A percentile compares a stretch with the other conserved stretches of the same genome.
Evolutionary conservation across 37 sponge, comb jelly and placozoan genomes (phyloP).

Genomic region (Petrosia ficiformis): DNA sequence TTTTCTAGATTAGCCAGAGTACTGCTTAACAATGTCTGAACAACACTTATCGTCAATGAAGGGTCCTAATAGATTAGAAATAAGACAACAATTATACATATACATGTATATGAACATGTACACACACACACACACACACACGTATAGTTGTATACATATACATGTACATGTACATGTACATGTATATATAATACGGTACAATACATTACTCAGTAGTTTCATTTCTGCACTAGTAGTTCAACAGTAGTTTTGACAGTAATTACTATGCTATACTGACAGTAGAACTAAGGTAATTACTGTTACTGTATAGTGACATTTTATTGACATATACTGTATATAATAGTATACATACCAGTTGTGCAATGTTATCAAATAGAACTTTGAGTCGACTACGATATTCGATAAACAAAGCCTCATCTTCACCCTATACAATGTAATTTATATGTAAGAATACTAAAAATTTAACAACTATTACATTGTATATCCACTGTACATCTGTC

Average conservation of each 20-base stretch:
- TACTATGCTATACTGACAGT: too few relatives aligned
- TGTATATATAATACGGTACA: neutral
- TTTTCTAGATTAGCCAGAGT: slow-evolving; percentile 24
- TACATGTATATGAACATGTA: too few relatives aligned
- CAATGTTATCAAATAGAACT: slow-evolving; percentile 80
- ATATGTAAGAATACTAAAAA: too few relatives aligned
- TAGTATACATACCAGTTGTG: slow-evolving; percentile 73
- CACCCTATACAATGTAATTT: slow-evolving; percentile 55
- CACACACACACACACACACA: too few relatives aligned
- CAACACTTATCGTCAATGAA: slow-evolving; percentile 35
- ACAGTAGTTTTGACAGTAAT: too few relatives aligned
- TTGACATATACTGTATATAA: too few relatives aligned
- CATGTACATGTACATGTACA: neutral
- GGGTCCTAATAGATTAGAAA: slow-evolving; percentile 43
- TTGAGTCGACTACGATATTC: slow-evolving; percentile 82
- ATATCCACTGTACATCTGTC: neutral
- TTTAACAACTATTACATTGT: neutral
- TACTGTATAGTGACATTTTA: too few relatives aligned
- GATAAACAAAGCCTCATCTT: slow-evolving; percentile 85
- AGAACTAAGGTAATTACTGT: too few relatives aligned
- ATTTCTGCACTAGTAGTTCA: too few relatives aligned
- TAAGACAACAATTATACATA: neutral
- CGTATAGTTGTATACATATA: too few relatives aligned
- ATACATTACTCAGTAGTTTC: neutral
- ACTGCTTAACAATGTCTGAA: slow-evolving; percentile 30